phyloP scores from a whole-genome alignment of 2,113 vertebrate species.

The Chaetodon auriga region DNA sequence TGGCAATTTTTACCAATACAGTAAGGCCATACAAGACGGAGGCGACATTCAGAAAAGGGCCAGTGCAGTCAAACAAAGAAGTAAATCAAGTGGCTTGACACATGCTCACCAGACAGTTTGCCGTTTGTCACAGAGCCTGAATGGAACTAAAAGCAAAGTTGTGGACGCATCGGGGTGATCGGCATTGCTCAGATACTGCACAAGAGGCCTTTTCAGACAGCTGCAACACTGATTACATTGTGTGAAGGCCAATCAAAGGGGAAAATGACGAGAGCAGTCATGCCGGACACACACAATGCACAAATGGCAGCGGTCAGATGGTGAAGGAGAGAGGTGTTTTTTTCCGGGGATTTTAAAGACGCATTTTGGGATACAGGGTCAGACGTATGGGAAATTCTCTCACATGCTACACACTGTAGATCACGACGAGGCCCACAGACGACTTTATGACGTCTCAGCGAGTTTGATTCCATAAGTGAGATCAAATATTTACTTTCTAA shows the following conservation, averaged over 20 bases:
- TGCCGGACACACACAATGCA: conserved; percentile 82
- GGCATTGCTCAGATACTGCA: conserved; percentile 81
- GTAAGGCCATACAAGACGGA: conserved; percentile 71
- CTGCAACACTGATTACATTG: conserved; percentile 87
- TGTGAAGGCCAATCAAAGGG: conserved; percentile 84
- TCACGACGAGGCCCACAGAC: neutral
- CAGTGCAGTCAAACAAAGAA: conserved; percentile 80
- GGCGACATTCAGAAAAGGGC: conserved; percentile 74
- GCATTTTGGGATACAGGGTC: conserved; percentile 60
- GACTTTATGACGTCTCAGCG: neutral
- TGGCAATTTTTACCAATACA: conserved; percentile 80
- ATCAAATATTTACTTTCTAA: neutral
- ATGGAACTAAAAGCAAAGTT: conserved; percentile 84
- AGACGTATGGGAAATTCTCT: conserved; percentile 55
- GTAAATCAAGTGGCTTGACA: conserved; percentile 85
- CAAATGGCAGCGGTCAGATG: conserved; percentile 79
- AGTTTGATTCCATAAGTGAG: neutral
- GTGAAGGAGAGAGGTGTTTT: conserved; percentile 69
- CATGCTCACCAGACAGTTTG: conserved; percentile 84
- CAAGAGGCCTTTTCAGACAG: conserved; percentile 85
- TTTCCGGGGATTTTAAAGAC: conserved; percentile 69
- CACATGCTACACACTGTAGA: conserved; percentile 1
- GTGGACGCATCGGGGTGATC: conserved; percentile 77
- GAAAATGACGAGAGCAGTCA: conserved; percentile 84
- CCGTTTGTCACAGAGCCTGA: conserved; percentile 83